Base-by-base conservation (phyloP, 2,888 invertebrate species). In the Syrphus vitripennis region DNA sequence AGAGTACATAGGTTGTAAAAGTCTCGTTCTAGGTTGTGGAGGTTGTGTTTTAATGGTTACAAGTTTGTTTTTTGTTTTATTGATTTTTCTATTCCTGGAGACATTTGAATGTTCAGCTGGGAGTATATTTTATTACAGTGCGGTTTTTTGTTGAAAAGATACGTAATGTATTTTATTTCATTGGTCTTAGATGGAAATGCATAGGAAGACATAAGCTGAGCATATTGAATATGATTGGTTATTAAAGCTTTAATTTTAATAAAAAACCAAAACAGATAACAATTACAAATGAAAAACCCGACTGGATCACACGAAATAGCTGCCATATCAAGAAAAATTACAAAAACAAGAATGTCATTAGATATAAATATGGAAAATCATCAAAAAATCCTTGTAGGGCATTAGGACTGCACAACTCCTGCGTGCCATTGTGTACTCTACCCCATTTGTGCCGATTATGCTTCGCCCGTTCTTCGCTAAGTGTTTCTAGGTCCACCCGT, bases 21-120 rank as follows among this genome's bases (percentile, higher is more conserved):
- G 63, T 45, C 55, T 26, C 26, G 3, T 14, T n/a, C 4, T 14
- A 10, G 42, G 42, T 26, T 37, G 14, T 34, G 12, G 45, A 45
- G 57, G 59, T 67, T 40, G 19, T 26, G 42, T 61, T 69, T 59
- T 69, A 50, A 53, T 53, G 72, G 65, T 53, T 72, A 65, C 26
- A 79, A 65, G 55, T 78, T 65, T 70, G 48, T 50, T 59, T 34
- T n/a, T 70, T 50, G 59, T 77, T 69, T 67, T 67, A 50, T 67
- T 50, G 67, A 50, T 67, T 67, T 67, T 67, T 34, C 34, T 67
- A 50, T 67, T 57, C 16, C 16, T 26, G 55, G 29, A 57, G 55
- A 67, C 55, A 67, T 67, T 55, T 75, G 16, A 24, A 31, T 75
- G 63, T 40, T 34, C 31, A 65, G 63, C 50, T 45, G 26, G 50